phyloP scores from a whole-genome alignment of 2,113 vertebrate genomes.

The Glaucidium brasilianum region DNA sequence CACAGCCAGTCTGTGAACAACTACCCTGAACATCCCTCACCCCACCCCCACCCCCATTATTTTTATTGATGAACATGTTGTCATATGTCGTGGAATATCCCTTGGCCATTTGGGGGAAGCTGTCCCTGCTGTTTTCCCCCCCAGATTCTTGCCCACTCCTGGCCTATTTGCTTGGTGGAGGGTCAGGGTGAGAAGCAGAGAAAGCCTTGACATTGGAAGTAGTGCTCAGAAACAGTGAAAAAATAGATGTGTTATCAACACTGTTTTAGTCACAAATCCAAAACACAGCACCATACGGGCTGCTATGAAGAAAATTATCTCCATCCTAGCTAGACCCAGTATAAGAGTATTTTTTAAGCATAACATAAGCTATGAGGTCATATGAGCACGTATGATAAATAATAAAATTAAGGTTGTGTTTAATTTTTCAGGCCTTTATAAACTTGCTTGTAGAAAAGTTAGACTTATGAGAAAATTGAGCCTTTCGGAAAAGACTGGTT shows the following conservation, averaged over 20 bases:
- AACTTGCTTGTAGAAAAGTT: neutral
- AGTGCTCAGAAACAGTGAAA: neutral
- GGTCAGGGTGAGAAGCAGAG: neutral
- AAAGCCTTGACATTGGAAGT: neutral
- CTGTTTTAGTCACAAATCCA: neutral
- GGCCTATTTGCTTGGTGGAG: rapidly evolving
- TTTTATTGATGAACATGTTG: neutral
- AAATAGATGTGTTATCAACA: neutral
- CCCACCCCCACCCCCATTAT: neutral
- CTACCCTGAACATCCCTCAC: neutral
- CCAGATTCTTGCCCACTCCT: neutral
- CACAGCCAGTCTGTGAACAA: neutral
- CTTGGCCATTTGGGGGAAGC: neutral
- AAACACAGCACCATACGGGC: neutral
- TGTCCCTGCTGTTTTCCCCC: neutral
- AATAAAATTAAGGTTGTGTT: neutral
- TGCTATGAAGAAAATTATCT: neutral
- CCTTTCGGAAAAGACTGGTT: neutral
- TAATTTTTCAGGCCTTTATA: neutral
- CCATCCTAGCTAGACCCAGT: neutral
- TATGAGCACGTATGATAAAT: neutral
- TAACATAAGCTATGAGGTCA: neutral
- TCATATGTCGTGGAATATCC: neutral
- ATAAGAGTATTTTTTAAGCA: neutral
- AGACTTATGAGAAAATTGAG: neutral